Evolutionary conservation across 37 sponge, comb jelly and placozoan genomes (phyloP), one percentile per base, ranked within the genome.

Genomic region (Mnemiopsis leidyi): DNA sequence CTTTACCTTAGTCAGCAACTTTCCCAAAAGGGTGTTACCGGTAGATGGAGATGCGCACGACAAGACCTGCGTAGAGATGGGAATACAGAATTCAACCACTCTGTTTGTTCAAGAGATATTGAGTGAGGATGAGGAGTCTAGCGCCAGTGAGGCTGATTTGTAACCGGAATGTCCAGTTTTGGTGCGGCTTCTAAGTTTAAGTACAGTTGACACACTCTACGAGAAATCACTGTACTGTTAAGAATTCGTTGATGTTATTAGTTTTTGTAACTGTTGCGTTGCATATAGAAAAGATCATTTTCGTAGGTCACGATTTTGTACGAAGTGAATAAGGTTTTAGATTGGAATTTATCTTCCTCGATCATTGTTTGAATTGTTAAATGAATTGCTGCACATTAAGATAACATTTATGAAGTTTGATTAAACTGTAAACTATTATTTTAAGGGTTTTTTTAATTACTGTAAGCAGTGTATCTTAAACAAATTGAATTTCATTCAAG

Each of bases 101-200:
- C 36, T 85, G 36, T 85, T 85, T 39, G 61, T 85, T n/a, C 90
- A 39, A 28, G 90, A 85, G 90, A 21, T 28, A 2, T 7, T 36
- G 5, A 33, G 36, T 39, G 90, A 85, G 3, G 61, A 40, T 21
- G 73, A 71, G 73, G 79, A 77, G 18, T 48, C 61, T 13, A 71
- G 75, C 20, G 75, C 30, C 30, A 85, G 90, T 39, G 90, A 85
- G 90, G 90, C 90, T 40, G 90, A 85, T 24, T 39, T 85, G 90
- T 85, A 23, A 39, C 5, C 5, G 61, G 13, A 48, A 13, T 48
- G 61, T n/a, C n/a, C 9, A 48, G 61, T 18, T 18, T 5, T 48
- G 61, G 61, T 48, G 68, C 18, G 13, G 68, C 20, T 67, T 67
- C 20, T 21, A 20, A 67, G 20, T 67, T 13, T 67, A n/a, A n/a